Evolutionary conservation across 2,113 vertebrate genomes (phyloP).

Genomic region (Perca flavescens): DNA sequence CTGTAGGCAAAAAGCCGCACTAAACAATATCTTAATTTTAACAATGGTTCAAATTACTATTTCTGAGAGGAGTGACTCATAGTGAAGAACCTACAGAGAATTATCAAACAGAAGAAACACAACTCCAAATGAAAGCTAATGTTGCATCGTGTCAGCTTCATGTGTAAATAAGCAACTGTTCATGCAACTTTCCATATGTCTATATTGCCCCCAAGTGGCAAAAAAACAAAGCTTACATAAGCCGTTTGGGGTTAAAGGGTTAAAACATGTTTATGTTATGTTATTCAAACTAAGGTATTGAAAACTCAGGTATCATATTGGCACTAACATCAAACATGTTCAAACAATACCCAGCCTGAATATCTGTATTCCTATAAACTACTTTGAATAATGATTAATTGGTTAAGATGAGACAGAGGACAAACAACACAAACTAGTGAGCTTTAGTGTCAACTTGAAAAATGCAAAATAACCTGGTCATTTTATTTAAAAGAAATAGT

Average conservation of each 20-base stretch:
- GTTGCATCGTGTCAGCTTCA: neutral
- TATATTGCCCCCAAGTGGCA: neutral
- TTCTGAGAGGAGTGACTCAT: neutral
- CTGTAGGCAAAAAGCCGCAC: neutral
- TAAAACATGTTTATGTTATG: neutral
- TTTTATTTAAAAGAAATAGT: constrained; percentile 20
- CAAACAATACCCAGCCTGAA: neutral
- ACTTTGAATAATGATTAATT: neutral
- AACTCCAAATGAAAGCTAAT: too few species aligned
- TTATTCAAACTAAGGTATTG: neutral
- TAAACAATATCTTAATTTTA: neutral
- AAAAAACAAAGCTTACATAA: neutral
- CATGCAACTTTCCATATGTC: neutral
- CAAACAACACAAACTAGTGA: constrained; percentile 17
- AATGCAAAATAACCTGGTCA: neutral
- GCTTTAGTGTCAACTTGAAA: neutral
- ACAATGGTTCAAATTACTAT: neutral
- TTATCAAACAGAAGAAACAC: neutral
- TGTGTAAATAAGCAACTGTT: neutral
- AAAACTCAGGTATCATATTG: neutral
- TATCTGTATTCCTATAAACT: too few species aligned
- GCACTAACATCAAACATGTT: neutral
- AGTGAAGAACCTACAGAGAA: neutral
- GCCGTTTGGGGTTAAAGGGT: neutral
- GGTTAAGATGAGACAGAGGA: neutral